Evolutionary conservation across 2,888 invertebrate genomes (phyloP).

Genomic region (Calameuta filiformis): DNA sequence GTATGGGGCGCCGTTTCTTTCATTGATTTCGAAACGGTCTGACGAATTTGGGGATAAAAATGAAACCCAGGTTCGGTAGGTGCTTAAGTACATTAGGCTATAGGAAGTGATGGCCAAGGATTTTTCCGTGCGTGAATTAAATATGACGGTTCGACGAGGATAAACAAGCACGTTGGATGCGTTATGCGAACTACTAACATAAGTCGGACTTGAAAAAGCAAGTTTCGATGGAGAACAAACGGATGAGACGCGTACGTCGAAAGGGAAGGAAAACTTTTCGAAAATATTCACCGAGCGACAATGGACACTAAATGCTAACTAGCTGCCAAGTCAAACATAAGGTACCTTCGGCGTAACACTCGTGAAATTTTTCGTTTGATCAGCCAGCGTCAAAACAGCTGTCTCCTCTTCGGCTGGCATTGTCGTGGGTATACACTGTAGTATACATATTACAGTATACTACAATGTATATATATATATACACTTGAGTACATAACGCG

Average conservation of each 20-base stretch:
- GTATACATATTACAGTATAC: not conserved
- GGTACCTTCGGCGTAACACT: not conserved
- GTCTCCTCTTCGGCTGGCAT: not conserved
- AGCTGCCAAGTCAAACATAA: constrained; percentile 17
- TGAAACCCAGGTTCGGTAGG: not conserved
- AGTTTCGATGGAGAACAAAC: not conserved
- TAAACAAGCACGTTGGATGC: not conserved
- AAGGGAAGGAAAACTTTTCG: constrained; percentile 14
- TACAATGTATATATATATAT: no score
- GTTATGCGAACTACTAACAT: not conserved
- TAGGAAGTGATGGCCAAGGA: not conserved
- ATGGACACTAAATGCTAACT: constrained; percentile 16
- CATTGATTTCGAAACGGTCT: not conserved
- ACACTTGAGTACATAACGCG: not conserved
- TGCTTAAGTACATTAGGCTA: not conserved
- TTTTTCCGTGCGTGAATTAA: not conserved
- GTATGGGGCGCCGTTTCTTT: not conserved
- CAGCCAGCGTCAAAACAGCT: not conserved
- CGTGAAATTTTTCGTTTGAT: not conserved
- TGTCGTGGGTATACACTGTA: not conserved
- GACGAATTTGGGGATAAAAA: not conserved
- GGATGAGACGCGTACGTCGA: not conserved
- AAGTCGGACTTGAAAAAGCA: not conserved
- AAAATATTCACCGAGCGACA: constrained; percentile 21
- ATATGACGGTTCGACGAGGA: not conserved